A percentile compares a stretch with the other conserved stretches of the same genome.
Evolutionary conservation across 2,113 vertebrate genomes (phyloP).

Genomic region (Butorides virescens): DNA sequence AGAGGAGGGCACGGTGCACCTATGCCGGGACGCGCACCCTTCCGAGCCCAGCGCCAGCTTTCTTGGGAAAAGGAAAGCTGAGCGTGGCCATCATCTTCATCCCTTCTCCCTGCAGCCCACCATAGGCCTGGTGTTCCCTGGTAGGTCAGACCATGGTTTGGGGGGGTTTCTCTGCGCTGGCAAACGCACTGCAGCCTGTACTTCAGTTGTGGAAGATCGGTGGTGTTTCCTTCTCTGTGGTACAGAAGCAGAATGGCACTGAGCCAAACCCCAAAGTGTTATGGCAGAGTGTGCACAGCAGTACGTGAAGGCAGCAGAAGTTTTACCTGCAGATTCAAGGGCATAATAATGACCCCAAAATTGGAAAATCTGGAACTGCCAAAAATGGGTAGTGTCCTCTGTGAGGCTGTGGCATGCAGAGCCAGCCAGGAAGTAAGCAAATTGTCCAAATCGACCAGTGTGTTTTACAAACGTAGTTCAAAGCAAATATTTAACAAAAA

Average conservation of each 20-base stretch:
- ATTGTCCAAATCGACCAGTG: neutral
- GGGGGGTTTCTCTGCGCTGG: neutral
- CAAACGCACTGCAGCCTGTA: rapidly evolving
- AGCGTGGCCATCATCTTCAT: rapidly evolving
- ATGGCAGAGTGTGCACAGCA: neutral
- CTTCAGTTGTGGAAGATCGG: rapidly evolving
- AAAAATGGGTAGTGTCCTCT: neutral
- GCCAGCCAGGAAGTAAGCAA: neutral
- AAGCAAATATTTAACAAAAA: neutral
- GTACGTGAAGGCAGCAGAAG: neutral
- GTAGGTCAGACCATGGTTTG: neutral
- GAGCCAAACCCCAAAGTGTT: neutral
- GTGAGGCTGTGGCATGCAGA: neutral
- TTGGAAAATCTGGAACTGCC: neutral
- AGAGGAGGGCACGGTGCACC: rapidly evolving
- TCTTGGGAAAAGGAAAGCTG: neutral
- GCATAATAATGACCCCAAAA: neutral
- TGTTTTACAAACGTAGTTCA: neutral
- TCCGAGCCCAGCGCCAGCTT: neutral
- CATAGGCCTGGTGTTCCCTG: rapidly evolving
- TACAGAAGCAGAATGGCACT: neutral
- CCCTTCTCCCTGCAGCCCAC: neutral
- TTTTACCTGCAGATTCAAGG: neutral
- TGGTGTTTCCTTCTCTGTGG: neutral
- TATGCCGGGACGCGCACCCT: too few species aligned